Evolutionary conservation across 2,113 vertebrate species (phyloP).

Genomic region (Cyprichromis sp.): DNA sequence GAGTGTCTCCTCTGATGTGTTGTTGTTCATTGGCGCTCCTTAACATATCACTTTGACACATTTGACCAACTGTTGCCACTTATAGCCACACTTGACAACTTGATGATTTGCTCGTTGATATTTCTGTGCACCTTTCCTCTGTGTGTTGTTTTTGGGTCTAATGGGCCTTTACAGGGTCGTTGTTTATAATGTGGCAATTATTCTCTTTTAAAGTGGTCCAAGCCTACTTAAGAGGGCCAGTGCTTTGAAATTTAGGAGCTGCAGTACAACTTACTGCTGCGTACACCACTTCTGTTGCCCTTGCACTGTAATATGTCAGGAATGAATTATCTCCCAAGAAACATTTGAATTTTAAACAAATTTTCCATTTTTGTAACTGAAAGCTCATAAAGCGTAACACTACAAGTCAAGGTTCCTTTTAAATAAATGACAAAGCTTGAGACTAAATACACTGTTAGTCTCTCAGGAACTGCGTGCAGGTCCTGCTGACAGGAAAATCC

Average conservation of each 20-base stretch:
- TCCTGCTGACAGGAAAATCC: slow-evolving; percentile 8
- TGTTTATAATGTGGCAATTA: neutral
- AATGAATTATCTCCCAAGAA: neutral
- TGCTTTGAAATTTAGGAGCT: neutral
- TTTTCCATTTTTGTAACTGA: neutral
- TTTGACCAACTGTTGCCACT: neutral
- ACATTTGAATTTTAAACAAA: neutral
- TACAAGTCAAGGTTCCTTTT: neutral
- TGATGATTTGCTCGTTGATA: neutral
- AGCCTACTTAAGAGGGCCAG: neutral
- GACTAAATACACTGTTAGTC: neutral
- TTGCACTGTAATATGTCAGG: neutral
- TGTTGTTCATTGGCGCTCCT: slow-evolving; percentile 59
- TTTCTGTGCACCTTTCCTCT: slow-evolving; percentile 1
- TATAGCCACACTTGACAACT: neutral
- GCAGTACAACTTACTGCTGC: slow-evolving; percentile 9
- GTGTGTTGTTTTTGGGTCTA: neutral
- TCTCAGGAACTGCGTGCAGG: slow-evolving; percentile 18
- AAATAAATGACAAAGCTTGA: neutral
- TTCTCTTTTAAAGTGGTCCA: slow-evolving; percentile 29
- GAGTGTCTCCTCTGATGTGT: slow-evolving; percentile 70
- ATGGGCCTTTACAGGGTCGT: neutral
- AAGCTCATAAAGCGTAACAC: neutral
- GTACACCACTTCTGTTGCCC: neutral
- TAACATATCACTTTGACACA: neutral